A percentile compares a stretch with the other conserved stretches of the same genome.
Conservation (phyloP, 2,797 vertebrate genomes). For the Gallinago nigripennis region DNA sequence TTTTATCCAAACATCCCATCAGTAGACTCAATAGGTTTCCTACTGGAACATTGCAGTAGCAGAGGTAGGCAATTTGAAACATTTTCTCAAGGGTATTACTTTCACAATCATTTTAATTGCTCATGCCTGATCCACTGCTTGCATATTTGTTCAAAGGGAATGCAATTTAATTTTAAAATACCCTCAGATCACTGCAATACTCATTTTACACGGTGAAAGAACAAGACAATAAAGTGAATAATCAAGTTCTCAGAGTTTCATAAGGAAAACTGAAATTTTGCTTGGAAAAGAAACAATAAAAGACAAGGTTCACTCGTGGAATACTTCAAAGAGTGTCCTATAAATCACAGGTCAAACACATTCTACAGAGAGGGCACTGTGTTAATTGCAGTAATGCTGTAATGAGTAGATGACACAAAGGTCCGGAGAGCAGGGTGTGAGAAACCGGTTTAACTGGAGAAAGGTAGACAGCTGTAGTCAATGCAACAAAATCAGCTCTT, state of each 20-base stretch:
- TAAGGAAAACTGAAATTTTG: not conserved
- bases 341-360: not conserved
- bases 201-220: slow-evolving; percentile 12
- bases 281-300: not conserved
- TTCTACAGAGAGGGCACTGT: not conserved
- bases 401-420: not conserved
- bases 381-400: not conserved
- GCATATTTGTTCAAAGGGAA: not conserved
- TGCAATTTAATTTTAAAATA: slow-evolving; percentile 10
- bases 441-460: not conserved
- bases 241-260: not conserved
- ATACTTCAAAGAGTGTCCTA: not conserved
- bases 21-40: not conserved
- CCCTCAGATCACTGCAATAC: not conserved
- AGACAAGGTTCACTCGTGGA: not conserved
- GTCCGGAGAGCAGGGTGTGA: not conserved
- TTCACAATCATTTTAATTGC: not conserved
- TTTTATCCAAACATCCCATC: not conserved
- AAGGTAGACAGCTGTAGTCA: not conserved
- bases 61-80: not conserved
- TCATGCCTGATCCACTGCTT: not conserved
- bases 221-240: not conserved
- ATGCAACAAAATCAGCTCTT: not conserved
- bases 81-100: slow-evolving; percentile 53
- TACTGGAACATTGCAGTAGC: not conserved